Conservation (phyloP, 2,113 vertebrate species). For the Callocephalon fimbriatum region DNA sequence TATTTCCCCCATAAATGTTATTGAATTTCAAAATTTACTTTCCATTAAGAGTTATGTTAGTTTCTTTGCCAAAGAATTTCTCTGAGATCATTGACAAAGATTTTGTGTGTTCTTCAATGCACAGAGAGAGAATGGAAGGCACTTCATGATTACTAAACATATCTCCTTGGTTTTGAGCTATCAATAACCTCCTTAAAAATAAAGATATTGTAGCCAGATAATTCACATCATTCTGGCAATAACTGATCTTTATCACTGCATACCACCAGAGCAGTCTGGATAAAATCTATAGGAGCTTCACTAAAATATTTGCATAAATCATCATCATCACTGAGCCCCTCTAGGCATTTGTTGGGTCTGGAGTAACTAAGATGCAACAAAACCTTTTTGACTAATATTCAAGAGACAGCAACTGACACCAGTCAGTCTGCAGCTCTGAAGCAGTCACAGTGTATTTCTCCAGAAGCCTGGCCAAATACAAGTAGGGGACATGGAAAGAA, state of each 20-base stretch:
- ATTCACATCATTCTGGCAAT: neutral
- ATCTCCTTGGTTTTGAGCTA: neutral
- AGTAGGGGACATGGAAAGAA: neutral
- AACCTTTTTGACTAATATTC: neutral
- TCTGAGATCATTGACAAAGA: neutral
- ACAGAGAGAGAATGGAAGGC: neutral
- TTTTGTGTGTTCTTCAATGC: neutral
- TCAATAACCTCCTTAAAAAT: neutral
- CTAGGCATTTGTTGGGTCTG: conserved; percentile 17
- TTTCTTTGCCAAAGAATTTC: neutral
- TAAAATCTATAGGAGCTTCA: neutral
- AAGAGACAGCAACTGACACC: neutral
- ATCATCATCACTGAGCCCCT: neutral
- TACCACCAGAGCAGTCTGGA: conserved; percentile 1
- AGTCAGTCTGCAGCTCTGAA: neutral
- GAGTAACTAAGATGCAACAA: conserved; percentile 9
- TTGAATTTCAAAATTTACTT: neutral
- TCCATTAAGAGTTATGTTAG: neutral
- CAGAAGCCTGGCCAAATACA: neutral
- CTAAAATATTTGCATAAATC: conserved; percentile 47
- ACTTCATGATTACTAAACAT: neutral
- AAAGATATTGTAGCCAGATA: neutral
- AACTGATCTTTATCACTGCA: conserved; percentile 14
- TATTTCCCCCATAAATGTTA: neutral
- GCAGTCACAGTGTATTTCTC: neutral